Evolutionary conservation across 2,888 invertebrate genomes (phyloP).

Genomic region (Hypomecis atomaria): DNA sequence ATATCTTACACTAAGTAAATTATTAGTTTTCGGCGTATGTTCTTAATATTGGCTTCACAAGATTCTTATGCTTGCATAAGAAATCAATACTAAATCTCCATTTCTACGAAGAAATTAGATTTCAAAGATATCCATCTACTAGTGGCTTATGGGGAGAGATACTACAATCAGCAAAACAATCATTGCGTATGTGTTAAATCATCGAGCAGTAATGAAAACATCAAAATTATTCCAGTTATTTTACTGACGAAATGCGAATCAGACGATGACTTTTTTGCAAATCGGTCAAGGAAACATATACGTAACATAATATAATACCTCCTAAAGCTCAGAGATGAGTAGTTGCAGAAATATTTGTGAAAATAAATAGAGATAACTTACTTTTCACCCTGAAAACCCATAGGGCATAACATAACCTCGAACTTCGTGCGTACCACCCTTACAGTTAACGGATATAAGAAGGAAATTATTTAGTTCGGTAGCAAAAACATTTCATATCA

Average conservation of each 20-base stretch:
- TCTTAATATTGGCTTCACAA: neutral
- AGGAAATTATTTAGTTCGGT: neutral
- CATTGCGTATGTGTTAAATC: neutral
- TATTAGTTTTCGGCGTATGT: neutral
- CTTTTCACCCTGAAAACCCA: slow-evolving; percentile 64
- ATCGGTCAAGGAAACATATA: neutral
- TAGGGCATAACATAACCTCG: slow-evolving; percentile 75
- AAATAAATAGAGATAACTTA: slow-evolving; percentile 52
- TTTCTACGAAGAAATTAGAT: neutral
- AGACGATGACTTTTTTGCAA: too few relatives aligned
- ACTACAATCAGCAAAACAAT: neutral
- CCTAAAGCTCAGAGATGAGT: neutral
- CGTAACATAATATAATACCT: neutral
- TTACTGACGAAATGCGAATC: neutral
- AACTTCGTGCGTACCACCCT: slow-evolving; percentile 53
- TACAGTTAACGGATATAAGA: slow-evolving; percentile 18
- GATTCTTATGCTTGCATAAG: slow-evolving; percentile 13
- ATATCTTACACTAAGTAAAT: neutral
- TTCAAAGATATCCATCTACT: neutral
- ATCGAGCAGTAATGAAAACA: neutral
- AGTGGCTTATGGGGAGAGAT: neutral
- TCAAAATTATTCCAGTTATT: neutral
- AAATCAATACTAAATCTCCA: slow-evolving; percentile 7
- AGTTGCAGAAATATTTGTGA: slow-evolving; percentile 20
- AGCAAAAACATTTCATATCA: neutral